Evolutionary conservation across 2,797 vertebrate genomes (phyloP).

Genomic region (Alcedo atthis): DNA sequence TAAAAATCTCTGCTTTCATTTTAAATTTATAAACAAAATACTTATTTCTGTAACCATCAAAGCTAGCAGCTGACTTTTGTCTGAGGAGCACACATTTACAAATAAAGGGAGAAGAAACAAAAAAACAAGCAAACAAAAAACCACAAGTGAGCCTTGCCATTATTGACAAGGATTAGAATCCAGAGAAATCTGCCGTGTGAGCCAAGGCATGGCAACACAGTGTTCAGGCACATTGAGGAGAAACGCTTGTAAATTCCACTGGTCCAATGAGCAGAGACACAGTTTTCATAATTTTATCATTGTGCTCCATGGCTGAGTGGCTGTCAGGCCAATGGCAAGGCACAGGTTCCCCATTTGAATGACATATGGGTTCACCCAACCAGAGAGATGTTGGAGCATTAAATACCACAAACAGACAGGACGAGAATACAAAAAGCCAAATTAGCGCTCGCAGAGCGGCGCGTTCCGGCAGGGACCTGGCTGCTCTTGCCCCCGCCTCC

Average conservation of each 20-base stretch:
- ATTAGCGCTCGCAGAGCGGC: conserved; percentile 54
- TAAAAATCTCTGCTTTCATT: conserved; percentile 29
- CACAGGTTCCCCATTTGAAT: conserved; percentile 85
- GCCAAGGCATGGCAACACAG: conserved; percentile 73
- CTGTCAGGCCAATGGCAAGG: conserved; percentile 78
- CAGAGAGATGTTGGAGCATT: conserved; percentile 84
- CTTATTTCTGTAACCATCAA: conserved; percentile 44
- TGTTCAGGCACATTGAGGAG: conserved; percentile 41
- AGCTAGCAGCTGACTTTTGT: conserved; percentile 19
- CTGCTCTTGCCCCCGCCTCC: neutral
- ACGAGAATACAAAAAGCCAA: conserved; percentile 79
- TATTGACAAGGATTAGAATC: conserved; percentile 55
- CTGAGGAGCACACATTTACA: neutral
- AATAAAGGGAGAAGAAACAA: neutral
- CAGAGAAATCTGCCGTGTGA: neutral
- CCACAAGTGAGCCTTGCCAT: neutral
- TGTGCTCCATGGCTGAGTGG: conserved; percentile 79
- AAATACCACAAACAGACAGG: conserved; percentile 82
- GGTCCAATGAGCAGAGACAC: conserved; percentile 86
- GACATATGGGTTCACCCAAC: conserved; percentile 92
- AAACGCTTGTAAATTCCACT: conserved; percentile 82
- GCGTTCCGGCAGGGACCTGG: neutral
- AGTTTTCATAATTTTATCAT: conserved; percentile 87
- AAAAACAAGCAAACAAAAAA: too few relatives aligned
- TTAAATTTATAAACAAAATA: conserved; percentile 5